These are phyloP conservation scores for Adelosebastes latens DNA, from an alignment of 2,797 vertebrate genomes.

Conservation along the genomic window DNA sequence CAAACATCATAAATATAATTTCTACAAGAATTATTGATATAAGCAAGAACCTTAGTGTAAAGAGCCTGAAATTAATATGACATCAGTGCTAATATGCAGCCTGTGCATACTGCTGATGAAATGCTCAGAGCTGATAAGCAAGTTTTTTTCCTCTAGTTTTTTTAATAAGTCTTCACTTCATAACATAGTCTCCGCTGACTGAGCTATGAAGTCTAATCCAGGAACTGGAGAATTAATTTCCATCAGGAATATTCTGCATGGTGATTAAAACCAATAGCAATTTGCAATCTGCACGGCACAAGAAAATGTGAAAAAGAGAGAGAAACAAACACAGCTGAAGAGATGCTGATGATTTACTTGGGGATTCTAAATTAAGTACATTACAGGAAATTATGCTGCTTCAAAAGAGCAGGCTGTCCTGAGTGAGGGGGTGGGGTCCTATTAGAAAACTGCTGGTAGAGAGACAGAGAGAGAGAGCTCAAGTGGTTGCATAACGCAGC, in stretches of 20 bases:
- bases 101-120: slow-evolving; percentile 45
- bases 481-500: slow-evolving; percentile 83
- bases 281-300: slow-evolving; percentile 52
- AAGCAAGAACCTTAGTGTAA: slow-evolving; percentile 24
- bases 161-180: slow-evolving; percentile 38
- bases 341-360: slow-evolving; percentile 74
- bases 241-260: slow-evolving; percentile 63
- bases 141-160: not conserved
- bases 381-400: slow-evolving; percentile 83
- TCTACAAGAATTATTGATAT: not conserved
- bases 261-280: slow-evolving; percentile 71
- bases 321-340: slow-evolving; percentile 71
- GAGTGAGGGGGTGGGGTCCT: slow-evolving; percentile 78
- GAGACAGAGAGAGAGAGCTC: slow-evolving; percentile 52
- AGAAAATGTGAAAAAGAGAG: slow-evolving; percentile 46
- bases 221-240: slow-evolving; percentile 65
- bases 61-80: slow-evolving; percentile 32
- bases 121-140: slow-evolving; percentile 30
- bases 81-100: slow-evolving; percentile 44
- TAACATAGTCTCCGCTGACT: slow-evolving; percentile 53
- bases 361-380: slow-evolving; percentile 81
- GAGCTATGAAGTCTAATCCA: slow-evolving; percentile 58
- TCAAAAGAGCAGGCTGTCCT: slow-evolving; percentile 81
- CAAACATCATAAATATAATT: not conserved
- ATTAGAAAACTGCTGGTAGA: slow-evolving; percentile 77